Conservation (phyloP, 2,113 vertebrate species). For the Elachura formosa region DNA sequence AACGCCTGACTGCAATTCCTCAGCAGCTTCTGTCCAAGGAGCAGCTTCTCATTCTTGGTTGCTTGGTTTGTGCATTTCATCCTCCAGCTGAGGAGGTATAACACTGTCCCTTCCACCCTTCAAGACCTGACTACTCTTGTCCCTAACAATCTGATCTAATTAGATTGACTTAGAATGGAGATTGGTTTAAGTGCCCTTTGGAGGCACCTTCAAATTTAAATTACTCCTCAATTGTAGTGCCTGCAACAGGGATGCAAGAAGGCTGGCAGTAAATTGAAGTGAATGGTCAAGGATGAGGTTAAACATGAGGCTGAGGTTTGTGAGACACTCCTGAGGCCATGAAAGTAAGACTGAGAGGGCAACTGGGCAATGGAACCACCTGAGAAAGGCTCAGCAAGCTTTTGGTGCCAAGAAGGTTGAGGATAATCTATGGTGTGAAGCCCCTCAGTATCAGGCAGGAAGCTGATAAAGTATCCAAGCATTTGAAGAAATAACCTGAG, state of each 20-base stretch:
- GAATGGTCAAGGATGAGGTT: background rate
- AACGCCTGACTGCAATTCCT: background rate
- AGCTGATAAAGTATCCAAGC: background rate
- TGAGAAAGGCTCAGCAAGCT: background rate
- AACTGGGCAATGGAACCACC: background rate
- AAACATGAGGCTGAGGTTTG: background rate
- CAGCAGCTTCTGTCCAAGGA: background rate
- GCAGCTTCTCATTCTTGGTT: background rate
- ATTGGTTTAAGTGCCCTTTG: background rate
- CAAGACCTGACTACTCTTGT: background rate
- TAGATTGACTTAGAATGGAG: background rate
- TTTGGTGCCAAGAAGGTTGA: background rate
- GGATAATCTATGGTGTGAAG: background rate
- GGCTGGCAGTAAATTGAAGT: background rate
- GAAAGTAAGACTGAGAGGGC: background rate
- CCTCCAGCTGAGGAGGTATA: background rate
- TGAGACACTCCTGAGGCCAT: background rate
- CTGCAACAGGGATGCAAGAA: background rate
- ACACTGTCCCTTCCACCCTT: background rate
- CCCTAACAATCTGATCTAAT: background rate
- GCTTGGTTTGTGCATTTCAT: background rate
- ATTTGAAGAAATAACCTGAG: background rate
- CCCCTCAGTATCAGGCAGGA: background rate
- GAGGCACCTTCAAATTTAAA: background rate
- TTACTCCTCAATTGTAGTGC: background rate